Percentiles rank a stretch among this genome's conserved stretches.
phyloP scores from a whole-genome alignment of 2,113 vertebrate species.

The Nothoprocta pentlandii region DNA sequence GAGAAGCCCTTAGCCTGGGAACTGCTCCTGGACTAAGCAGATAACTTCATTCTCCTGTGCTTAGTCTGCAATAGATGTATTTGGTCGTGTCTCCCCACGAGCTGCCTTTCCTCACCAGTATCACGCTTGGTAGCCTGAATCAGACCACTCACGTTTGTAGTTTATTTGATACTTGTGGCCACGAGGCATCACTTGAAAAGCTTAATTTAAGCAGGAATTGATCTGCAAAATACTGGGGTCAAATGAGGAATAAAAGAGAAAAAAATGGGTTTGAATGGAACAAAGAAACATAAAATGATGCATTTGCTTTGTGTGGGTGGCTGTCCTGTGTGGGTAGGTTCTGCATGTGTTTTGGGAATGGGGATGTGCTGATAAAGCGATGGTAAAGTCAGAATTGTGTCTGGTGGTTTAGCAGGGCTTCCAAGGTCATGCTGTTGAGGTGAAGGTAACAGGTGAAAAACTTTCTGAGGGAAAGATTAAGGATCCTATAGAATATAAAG shows the following conservation, averaged over 20 bases:
- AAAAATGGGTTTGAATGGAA: background rate
- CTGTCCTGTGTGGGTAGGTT: background rate
- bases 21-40: background rate
- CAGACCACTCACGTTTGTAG: background rate
- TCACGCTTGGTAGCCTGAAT: background rate
- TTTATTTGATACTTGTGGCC: background rate
- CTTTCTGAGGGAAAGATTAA: background rate
- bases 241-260: background rate
- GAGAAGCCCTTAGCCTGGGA: background rate
- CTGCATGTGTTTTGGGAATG: background rate
- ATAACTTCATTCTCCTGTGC: background rate
- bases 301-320: background rate
- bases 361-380: background rate
- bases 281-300: background rate
- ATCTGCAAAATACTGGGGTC: background rate
- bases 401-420: background rate
- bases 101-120: background rate
- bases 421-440: background rate
- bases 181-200: background rate
- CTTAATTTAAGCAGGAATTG: background rate
- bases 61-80: rapidly evolving
- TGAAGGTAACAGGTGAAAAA: background rate
- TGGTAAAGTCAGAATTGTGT: background rate
- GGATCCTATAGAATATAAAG: background rate
- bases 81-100: background rate